Evolutionary conservation across 1,140 invertebrate genomes (phyloP).

Genomic region (Lucilia cuprina): DNA sequence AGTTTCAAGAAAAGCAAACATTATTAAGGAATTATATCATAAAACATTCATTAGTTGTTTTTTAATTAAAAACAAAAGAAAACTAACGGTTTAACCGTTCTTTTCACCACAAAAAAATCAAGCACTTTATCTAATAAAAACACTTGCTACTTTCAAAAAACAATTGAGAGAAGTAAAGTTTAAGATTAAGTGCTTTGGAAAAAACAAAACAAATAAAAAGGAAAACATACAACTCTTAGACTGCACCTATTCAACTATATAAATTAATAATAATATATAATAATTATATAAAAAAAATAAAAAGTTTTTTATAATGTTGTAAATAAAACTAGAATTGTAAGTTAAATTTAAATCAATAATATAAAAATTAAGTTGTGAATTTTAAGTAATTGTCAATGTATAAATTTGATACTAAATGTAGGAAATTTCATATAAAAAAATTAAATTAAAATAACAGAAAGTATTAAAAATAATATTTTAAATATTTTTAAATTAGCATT

Average conservation of each 20-base stretch:
- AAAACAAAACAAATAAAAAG: not conserved
- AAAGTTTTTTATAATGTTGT: constrained; percentile 19
- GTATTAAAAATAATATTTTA: not conserved
- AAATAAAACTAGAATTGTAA: constrained; percentile 4
- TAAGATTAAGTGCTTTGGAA: not conserved
- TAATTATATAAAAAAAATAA: not conserved
- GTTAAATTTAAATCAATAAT: constrained; percentile 6
- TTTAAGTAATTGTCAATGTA: constrained; percentile 11
- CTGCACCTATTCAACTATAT: constrained; percentile 31
- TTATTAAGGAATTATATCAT: no score
- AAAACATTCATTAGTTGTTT: no score
- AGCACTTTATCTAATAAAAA: not conserved
- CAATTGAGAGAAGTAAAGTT: not conserved
- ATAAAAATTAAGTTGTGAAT: constrained; percentile 27
- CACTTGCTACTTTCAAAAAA: no score
- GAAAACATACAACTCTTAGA: constrained; percentile 31
- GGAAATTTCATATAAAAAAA: not conserved
- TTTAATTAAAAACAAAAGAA: not conserved
- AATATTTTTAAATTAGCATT: constrained; percentile 14
- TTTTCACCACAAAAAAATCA: not conserved
- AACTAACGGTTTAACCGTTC: constrained; percentile 20
- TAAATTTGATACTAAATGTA: constrained; percentile 10
- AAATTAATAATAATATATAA: not conserved
- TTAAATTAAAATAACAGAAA: not conserved
- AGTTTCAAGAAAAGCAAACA: no score